These are phyloP conservation scores for Pogonomyrmex barbatus DNA, from an alignment of 1,140 invertebrate species.

Conservation along the genomic window DNA sequence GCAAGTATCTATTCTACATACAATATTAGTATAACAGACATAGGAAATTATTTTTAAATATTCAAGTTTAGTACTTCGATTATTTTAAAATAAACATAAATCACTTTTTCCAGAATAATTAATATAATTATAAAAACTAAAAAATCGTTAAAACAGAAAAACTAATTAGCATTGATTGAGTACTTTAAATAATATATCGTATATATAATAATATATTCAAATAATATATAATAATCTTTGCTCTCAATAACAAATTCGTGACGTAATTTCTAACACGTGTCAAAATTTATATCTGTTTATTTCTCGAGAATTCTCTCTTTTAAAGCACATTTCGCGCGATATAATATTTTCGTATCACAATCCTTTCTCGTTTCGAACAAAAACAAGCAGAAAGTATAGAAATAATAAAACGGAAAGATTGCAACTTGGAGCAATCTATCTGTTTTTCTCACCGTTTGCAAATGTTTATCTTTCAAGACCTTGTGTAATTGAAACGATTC, in stretches of 20 bases:
- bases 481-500: not conserved
- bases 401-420: constrained; percentile 19
- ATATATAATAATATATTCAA: too few species aligned
- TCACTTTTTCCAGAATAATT: not conserved
- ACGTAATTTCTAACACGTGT: not conserved
- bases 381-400: not conserved
- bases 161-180: not conserved
- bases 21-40: not conserved
- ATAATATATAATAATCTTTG: not conserved
- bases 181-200: not conserved
- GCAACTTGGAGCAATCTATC: not conserved
- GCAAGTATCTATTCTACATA: not conserved
- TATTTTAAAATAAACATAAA: not conserved
- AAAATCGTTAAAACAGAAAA: not conserved
- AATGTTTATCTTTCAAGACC: constrained; percentile 20
- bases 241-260: not conserved
- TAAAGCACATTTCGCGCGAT: not conserved
- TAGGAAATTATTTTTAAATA: not conserved
- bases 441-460: not conserved
- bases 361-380: not conserved
- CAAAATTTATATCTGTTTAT: not conserved
- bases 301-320: not conserved
- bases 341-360: constrained; percentile 5
- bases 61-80: not conserved
- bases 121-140: not conserved